These are phyloP conservation scores for Takifugu ocellatus DNA, from an alignment of 2,797 vertebrate genomes.

Conservation along the genomic window DNA sequence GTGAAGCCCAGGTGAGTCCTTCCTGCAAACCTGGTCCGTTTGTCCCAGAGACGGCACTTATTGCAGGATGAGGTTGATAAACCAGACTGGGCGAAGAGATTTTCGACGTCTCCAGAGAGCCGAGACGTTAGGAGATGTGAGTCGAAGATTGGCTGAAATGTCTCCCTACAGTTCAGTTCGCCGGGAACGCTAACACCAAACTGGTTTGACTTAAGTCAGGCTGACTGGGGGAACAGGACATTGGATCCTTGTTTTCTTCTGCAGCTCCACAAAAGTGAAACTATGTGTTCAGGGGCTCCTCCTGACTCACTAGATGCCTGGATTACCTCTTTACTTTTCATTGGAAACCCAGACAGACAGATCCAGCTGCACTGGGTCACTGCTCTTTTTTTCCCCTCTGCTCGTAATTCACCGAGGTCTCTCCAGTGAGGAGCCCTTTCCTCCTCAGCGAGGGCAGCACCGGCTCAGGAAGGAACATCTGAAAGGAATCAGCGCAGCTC, in stretches of 20 bases:
- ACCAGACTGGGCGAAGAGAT: conserved; percentile 4
- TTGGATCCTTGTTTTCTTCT: conserved; percentile 7
- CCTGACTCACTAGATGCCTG: conserved; percentile 1
- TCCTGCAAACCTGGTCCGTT: conserved; percentile 4
- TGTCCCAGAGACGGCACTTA: conserved; percentile 21
- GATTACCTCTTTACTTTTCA: conserved; percentile 28
- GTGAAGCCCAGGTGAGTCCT: conserved; percentile 27
- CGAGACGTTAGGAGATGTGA: too few species aligned
- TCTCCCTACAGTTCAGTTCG: too few species aligned
- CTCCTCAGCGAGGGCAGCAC: conserved; percentile 36
- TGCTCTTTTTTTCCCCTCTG: conserved; percentile 42
- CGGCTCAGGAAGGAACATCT: conserved; percentile 66
- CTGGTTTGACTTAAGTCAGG: too few species aligned
- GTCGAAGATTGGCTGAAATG: too few species aligned
- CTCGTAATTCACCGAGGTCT: conserved; percentile 54
- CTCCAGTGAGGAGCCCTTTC: conserved; percentile 31
- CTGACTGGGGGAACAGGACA: too few species aligned
- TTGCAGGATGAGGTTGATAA: not conserved
- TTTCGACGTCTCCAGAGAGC: too few species aligned
- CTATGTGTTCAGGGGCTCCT: conserved; percentile 41
- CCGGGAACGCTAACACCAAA: too few species aligned
- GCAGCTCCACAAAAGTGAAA: conserved; percentile 49
- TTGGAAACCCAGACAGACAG: conserved; percentile 38
- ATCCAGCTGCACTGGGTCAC: conserved; percentile 63
- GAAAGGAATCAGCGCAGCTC: conserved; percentile 75